Evolutionary conservation across 2,797 vertebrate genomes (phyloP), one percentile per base, ranked within the genome.

Genomic region (Taeniopygia guttata): DNA sequence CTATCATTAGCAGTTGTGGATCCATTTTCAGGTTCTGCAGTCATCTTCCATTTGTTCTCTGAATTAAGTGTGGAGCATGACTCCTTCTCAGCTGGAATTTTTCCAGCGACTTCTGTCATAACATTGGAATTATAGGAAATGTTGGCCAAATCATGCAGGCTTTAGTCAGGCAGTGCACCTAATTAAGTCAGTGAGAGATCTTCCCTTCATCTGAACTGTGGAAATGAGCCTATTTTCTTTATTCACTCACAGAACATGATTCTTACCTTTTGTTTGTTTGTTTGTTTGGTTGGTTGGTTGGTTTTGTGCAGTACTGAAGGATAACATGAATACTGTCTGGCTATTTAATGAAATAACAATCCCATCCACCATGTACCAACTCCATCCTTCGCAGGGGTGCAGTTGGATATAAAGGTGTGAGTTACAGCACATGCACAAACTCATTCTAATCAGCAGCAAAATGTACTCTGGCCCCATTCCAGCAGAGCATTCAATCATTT

Each of bases 111-210:
- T 89, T 93, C 82, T 75, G 87, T 94, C 87, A 93, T 78, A 92
- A 69, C 58, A 45, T 48, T 81, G 90, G 95, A 93, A 95, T 95
- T 75, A 85, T 38, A 89, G 48, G 48, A 94, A 95, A 94, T 10
- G 40, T 42, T 90, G 87, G 84, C 92, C 95, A 95, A 95, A 90
- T 93, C 92, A 93, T 91, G 89, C 54, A 93, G 81, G 22, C 60
- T 83, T 76, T 87, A 94, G 75, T 90, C 74, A 91, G 85, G 32
- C 90, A 82, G 79, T 86, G 73, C 58, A 86, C 69, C 89, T 72
- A 91, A 94, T 96, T 94, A 87, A 91, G 49, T 54, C 72, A 72
- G 66, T 56, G 29, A 81, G 87, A 93, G 62, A 76, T 76, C 69
- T 76, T 90, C 51, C 51, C 48, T 88, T 81, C 34, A 17, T 66